Conservation (phyloP, 2,113 vertebrate genomes). For the Alectura lathami region DNA sequence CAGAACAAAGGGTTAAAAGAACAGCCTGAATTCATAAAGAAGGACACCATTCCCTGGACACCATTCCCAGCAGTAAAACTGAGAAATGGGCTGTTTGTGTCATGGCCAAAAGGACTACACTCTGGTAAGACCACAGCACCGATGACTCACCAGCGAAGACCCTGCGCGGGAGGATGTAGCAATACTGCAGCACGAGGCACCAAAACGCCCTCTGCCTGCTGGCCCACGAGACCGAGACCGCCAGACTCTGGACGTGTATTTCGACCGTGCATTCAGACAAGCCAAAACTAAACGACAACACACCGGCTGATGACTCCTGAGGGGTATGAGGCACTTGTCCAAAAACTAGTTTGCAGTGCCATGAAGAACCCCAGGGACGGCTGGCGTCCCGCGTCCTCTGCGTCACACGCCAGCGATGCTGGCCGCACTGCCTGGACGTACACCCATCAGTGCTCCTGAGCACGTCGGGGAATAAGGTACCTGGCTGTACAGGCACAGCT, state of each 20-base stretch:
- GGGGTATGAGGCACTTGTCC: background rate
- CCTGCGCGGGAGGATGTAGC: background rate
- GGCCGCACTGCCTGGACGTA: background rate
- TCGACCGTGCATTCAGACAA: background rate
- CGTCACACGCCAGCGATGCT: background rate
- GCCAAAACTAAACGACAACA: background rate
- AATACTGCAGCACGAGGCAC: background rate
- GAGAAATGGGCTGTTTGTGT: slow-evolving; percentile 14
- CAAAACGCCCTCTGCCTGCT: background rate
- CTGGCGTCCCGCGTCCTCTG: background rate
- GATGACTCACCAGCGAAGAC: slow-evolving; percentile 16
- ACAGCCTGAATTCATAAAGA: background rate
- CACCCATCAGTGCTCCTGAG: rapidly evolving
- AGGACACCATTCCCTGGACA: background rate
- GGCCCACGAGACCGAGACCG: background rate
- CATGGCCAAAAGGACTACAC: background rate
- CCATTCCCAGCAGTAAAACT: slow-evolving; percentile 45
- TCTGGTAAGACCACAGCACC: background rate
- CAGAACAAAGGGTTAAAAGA: background rate
- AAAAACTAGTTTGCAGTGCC: background rate
- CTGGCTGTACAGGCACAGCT: background rate
- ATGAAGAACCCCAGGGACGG: background rate
- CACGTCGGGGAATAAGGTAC: rapidly evolving
- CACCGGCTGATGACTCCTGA: background rate
- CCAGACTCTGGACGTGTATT: background rate